A percentile compares a stretch with the other conserved stretches of the same genome.
These are phyloP conservation scores for Troides aeacus DNA, from an alignment of 2,888 invertebrate genomes.

Conservation along the genomic window DNA sequence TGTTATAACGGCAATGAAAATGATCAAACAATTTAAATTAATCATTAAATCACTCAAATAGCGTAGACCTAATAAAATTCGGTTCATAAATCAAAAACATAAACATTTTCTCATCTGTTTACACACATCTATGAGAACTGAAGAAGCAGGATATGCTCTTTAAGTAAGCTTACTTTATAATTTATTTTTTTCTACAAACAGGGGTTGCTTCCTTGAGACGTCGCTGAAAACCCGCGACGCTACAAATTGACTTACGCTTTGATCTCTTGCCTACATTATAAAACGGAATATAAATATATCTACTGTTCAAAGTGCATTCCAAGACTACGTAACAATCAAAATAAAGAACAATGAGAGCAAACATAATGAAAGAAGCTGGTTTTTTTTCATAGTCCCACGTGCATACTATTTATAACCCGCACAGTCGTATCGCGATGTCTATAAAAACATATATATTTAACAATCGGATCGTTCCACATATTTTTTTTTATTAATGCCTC, in stretches of 20 bases:
- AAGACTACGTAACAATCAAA: constrained; percentile 30
- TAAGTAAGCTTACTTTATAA: background rate
- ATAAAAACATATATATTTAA: constrained; percentile 42
- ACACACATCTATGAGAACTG: background rate
- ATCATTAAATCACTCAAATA: too few relatives aligned
- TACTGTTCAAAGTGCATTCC: constrained; percentile 30
- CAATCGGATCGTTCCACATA: constrained; percentile 57
- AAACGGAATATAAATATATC: constrained; percentile 26
- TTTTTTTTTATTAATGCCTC: constrained; percentile 57
- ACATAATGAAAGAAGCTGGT: constrained; percentile 28
- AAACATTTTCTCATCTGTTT: too few relatives aligned
- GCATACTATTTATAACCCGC: constrained; percentile 25
- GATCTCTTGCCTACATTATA: constrained; percentile 22
- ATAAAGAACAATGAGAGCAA: constrained; percentile 30
- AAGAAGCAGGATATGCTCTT: background rate
- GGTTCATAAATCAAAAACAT: too few relatives aligned
- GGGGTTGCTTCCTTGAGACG: background rate
- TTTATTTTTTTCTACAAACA: background rate
- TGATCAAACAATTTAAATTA: too few relatives aligned
- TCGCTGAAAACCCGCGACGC: background rate
- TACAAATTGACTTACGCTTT: constrained; percentile 19
- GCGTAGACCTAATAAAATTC: too few relatives aligned
- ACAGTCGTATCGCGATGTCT: constrained; percentile 27
- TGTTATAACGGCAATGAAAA: too few relatives aligned
- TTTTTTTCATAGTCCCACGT: constrained; percentile 31